Evolutionary conservation across 2,113 vertebrate genomes (phyloP), one percentile per base, ranked within the genome.

Genomic region (Odontesthes bonariensis): DNA sequence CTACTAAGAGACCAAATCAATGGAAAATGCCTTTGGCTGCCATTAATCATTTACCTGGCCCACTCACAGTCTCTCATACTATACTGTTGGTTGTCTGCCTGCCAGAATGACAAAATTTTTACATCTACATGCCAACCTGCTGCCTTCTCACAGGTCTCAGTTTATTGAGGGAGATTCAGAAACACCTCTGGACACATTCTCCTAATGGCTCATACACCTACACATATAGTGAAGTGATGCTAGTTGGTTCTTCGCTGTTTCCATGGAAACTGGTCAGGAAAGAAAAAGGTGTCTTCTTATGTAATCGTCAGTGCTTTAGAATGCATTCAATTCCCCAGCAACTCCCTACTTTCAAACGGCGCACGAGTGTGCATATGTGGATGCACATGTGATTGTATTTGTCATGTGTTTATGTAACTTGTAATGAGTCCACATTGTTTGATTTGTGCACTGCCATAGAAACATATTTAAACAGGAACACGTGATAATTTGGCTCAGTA

Each of bases 261-360:
- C 92, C 90, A 92, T 94, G 89, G 93, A 81, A 94, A 94, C 93
- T 87, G 79, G 78, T 81, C 57, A 31, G 69, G 58, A 52, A 53
- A 4, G 35, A 38, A 75, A 65, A 90, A 83, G 72, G 80, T 79
- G 84, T 91, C 87, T 87, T 82, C 87, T 93, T 91, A 86, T 91
- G 81, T 90, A 90, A 92, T 86, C 81, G 62, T 69, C 83, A 35
- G 40, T 55, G 64, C 81, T 84, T 85, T 75, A 84, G 67, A 90
- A 84, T 54, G 62, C 79, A 76, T 86, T 80, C 12, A 82, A 80
- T 85, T 77, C 68, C 79, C 40, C 58, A 62, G 81, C 49, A 9
- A 73, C 16, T 77, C 64, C 75, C 42, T 61, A 76, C 40, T 9
- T 77, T 77, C 65, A 59, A 62, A 59, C 23, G 31, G 32, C 51